phyloP scores from a whole-genome alignment of 1,140 invertebrate species.

The Trypoxylus dichotomus region DNA sequence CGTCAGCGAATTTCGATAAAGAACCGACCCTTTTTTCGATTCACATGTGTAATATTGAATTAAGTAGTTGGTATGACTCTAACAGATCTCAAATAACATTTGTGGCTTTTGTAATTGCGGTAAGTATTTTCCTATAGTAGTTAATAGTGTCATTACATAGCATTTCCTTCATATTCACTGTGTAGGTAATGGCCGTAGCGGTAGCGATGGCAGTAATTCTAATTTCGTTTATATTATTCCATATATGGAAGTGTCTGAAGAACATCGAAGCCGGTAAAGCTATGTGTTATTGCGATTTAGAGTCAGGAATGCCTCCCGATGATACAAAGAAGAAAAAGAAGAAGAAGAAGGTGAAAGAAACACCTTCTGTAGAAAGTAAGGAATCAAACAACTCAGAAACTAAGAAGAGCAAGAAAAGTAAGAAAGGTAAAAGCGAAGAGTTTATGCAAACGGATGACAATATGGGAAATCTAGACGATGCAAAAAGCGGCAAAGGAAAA shows the following conservation, averaged over 20 bases:
- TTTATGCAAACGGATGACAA: background rate
- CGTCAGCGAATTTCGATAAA: slow-evolving; percentile 38
- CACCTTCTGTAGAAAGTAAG: background rate
- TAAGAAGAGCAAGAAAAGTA: background rate
- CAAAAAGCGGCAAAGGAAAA: background rate
- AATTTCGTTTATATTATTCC: slow-evolving; percentile 25
- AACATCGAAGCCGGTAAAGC: background rate
- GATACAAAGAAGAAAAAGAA: background rate
- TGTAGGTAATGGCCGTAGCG: slow-evolving; percentile 1
- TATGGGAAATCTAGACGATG: background rate
- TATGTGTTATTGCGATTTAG: slow-evolving; percentile 19
- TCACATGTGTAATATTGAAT: slow-evolving; percentile 49
- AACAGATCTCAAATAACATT: slow-evolving; percentile 25
- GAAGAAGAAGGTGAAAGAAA: background rate
- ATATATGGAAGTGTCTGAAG: slow-evolving; percentile 20
- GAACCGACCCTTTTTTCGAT: slow-evolving; percentile 39
- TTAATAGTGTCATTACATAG: background rate
- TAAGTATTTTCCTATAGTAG: background rate
- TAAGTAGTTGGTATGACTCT: slow-evolving; percentile 38
- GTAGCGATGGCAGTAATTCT: slow-evolving; percentile 24
- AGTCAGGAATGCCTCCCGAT: background rate
- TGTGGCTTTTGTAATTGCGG: slow-evolving; percentile 24
- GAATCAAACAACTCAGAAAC: background rate
- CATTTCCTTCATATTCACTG: background rate
- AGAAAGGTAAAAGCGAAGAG: background rate